Percentiles rank a stretch among this genome's conserved stretches.
phyloP scores from a whole-genome alignment of 1,140 invertebrate genomes.

The Octopus bimaculoides region DNA sequence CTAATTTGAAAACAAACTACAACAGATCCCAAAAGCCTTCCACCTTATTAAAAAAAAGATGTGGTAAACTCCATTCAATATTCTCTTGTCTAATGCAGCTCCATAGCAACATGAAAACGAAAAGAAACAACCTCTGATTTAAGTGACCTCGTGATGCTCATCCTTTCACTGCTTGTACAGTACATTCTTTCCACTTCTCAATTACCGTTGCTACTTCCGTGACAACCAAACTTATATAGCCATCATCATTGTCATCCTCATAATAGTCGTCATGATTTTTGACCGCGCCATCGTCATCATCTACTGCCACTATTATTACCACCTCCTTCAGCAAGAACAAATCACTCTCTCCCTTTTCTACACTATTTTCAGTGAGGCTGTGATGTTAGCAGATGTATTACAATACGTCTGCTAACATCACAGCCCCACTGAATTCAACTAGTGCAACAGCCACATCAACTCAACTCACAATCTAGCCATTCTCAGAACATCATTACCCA shows the following conservation, averaged over 20 bases:
- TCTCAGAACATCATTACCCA: too few species aligned
- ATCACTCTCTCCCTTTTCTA: conserved; percentile 1
- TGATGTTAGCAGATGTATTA: not conserved
- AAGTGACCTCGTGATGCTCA: not conserved
- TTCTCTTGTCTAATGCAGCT: too few species aligned
- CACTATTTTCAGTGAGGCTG: not conserved
- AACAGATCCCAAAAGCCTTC: not conserved
- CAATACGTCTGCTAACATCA: not conserved
- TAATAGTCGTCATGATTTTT: too few species aligned
- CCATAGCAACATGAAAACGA: too few species aligned
- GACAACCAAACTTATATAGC: too few species aligned
- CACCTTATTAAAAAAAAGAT: not conserved
- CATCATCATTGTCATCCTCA: too few species aligned
- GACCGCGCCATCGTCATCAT: too few species aligned
- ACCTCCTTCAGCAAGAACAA: not conserved
- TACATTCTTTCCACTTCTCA: not conserved
- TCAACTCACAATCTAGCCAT: too few species aligned
- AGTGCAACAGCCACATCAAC: too few species aligned
- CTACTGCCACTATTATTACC: not conserved
- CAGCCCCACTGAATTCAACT: not conserved
- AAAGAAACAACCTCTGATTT: not conserved
- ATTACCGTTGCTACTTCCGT: too few species aligned
- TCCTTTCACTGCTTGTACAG: not conserved
- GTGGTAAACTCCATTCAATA: conserved; percentile 2
- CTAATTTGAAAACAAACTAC: too few species aligned